phyloP scores from a whole-genome alignment of 2,797 vertebrate species.

The Lithobates pipiens region DNA sequence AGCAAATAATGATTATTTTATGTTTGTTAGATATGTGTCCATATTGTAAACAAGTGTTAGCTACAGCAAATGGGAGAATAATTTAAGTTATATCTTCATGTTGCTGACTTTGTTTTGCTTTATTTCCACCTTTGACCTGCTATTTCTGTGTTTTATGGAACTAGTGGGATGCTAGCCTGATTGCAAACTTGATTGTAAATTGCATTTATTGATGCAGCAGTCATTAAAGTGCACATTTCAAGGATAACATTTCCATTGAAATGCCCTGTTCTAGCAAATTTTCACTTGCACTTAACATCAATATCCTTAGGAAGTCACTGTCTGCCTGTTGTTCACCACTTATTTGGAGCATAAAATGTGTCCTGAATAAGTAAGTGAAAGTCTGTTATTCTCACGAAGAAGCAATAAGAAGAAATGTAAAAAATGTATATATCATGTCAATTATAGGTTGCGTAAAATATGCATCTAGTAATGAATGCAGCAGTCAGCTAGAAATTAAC shows the following conservation, averaged over 20 bases:
- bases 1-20: no score
- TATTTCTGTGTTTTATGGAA: constrained; percentile 20
- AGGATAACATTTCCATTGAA: constrained; percentile 27
- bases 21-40: neutral
- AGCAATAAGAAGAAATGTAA: neutral
- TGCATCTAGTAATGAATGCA: neutral
- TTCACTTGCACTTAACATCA: constrained; percentile 29
- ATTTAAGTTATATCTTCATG: neutral
- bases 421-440: neutral
- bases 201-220: constrained; percentile 25
- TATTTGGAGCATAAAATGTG: constrained; percentile 7
- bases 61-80: neutral
- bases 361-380: neutral
- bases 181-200: constrained; percentile 34
- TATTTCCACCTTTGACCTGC: constrained; percentile 4
- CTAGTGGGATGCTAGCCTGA: constrained; percentile 9
- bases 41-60: constrained; percentile 7
- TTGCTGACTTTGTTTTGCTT: neutral
- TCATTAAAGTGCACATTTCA: constrained; percentile 23
- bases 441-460: neutral
- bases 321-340: neutral
- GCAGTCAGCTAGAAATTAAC: neutral
- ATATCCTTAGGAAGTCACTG: constrained; percentile 11
- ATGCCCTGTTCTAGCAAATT: constrained; percentile 25
- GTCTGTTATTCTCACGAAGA: neutral